Evolutionary conservation across 2,113 vertebrate genomes (phyloP), one percentile per base, ranked within the genome.

Genomic region (Danionella cerebrum): DNA sequence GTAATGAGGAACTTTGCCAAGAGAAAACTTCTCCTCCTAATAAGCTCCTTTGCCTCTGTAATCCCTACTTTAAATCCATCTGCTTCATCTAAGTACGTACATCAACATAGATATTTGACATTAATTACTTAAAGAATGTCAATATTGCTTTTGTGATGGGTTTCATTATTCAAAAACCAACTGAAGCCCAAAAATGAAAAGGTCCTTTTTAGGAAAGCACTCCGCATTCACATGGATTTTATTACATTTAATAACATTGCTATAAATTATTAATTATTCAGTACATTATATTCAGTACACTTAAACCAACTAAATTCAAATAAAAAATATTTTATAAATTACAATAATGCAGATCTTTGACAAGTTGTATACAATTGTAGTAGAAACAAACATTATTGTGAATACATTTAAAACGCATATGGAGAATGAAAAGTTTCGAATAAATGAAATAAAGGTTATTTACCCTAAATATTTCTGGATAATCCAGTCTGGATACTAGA

Each of bases 401-500:
- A n/a, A n/a, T n/a, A n/a, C n/a, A n/a, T n/a, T n/a, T n/a, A n/a
- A n/a, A n/a, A n/a, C n/a, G n/a, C n/a, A n/a, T n/a, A n/a, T n/a
- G n/a, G n/a, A n/a, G n/a, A n/a, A n/a, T n/a, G n/a, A n/a, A n/a
- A n/a, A n/a, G n/a, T n/a, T n/a, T n/a, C n/a, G n/a, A n/a, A n/a
- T n/a, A n/a, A n/a, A n/a, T n/a, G n/a, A n/a, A n/a, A n/a, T n/a
- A n/a, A n/a, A n/a, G n/a, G n/a, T n/a, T n/a, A n/a, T n/a, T 94
- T 94, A 98, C 95, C 93, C 95, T 90, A 85, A 96, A 98, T 84
- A 97, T 95, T 88, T 99, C 96, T 6, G 92, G 93, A 83, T 92
- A 96, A 89, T 98, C 94, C 71, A 97, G 84, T 84, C 94, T 91
- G 82, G 96, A 97, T 35, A 98, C 95, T 54, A 98, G 86, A 66